Evolutionary conservation across 2,797 vertebrate genomes (phyloP).

Genomic region (Cossypha caffra): DNA sequence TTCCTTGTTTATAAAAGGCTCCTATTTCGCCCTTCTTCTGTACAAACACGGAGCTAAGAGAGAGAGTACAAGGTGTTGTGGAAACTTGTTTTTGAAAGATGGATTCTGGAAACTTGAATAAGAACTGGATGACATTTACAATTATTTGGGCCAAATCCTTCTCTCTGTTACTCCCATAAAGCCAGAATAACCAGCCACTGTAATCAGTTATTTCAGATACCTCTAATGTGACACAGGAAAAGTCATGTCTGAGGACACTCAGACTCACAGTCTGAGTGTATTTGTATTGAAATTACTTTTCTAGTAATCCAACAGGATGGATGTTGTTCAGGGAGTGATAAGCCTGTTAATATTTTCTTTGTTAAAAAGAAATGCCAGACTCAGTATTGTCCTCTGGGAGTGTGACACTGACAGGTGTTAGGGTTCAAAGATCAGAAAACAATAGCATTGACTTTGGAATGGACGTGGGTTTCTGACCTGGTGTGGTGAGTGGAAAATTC

Average conservation of each 20-base stretch:
- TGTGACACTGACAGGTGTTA: conserved; percentile 45
- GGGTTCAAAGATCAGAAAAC: conserved; percentile 66
- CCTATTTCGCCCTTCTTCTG: neutral
- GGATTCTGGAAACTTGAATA: neutral
- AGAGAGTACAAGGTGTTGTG: neutral
- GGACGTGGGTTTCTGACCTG: conserved; percentile 25
- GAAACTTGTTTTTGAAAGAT: neutral
- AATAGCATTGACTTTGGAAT: conserved; percentile 46
- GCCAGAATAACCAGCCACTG: neutral
- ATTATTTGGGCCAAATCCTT: neutral
- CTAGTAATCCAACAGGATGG: neutral
- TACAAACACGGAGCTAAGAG: neutral
- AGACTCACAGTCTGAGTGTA: neutral
- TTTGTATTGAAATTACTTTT: neutral
- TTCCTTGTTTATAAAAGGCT: conserved; percentile 25
- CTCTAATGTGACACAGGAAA: neutral
- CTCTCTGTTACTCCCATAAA: neutral
- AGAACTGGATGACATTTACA: neutral
- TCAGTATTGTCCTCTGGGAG: conserved; percentile 18
- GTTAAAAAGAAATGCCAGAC: conserved; percentile 17
- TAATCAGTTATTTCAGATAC: neutral
- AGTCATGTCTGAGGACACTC: neutral
- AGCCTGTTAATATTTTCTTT: conserved; percentile 38
- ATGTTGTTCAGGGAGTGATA: neutral
- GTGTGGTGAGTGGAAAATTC: neutral